Base-by-base conservation (phyloP, 92 coral and sea anemone genomes). In the Micromussa lordhowensis region DNA sequence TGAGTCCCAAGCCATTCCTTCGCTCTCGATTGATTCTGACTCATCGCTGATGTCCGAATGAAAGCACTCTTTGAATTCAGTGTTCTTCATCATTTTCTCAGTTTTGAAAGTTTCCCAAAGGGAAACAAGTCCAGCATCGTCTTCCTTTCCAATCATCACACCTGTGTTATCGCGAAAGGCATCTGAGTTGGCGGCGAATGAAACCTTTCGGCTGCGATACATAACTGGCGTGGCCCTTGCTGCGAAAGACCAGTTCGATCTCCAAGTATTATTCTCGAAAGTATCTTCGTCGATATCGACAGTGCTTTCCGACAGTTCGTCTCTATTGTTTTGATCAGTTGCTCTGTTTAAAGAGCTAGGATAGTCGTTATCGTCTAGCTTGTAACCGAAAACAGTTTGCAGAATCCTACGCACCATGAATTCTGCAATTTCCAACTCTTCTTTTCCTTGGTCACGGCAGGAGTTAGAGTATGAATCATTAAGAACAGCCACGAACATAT, bases 401-500 rank as follows among this genome's bases (percentile, higher is more conserved):
- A 66, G 44, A 13, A 64, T 48, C 16, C 73, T 35, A 15, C 14
- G 30, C 32, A 40, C 31, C 1, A 82, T 82, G 29, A 66, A 82
- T 1, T 69, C 38, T 28, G 77, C 32, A 15, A 82, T 38, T 21
- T 66, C 86, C 3, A 66, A 68, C 19, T 82, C 77, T 82, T 82
- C 77, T 17, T 44, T 40, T 38, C 13, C 77, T 59, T 48, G 31
- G 40, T 64, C 86, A 35, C 14, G 29, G 31, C 28, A 36, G 28
- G 61, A 82, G 71, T 66, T 69, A 0, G 86, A 38, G 28, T 82
- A 82, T n/a, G 75, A 64, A 38, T 59, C 48, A 44, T 68, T 68
- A 16, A 82, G 24, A 40, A 82, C 35, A 64, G 86, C 86, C 2
- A 82, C 61, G 26, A 82, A 82, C 86, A 82, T 68, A 44, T 82